Evolutionary conservation across 2,888 invertebrate genomes (phyloP).

Genomic region (Bhutanitis thaidina): DNA sequence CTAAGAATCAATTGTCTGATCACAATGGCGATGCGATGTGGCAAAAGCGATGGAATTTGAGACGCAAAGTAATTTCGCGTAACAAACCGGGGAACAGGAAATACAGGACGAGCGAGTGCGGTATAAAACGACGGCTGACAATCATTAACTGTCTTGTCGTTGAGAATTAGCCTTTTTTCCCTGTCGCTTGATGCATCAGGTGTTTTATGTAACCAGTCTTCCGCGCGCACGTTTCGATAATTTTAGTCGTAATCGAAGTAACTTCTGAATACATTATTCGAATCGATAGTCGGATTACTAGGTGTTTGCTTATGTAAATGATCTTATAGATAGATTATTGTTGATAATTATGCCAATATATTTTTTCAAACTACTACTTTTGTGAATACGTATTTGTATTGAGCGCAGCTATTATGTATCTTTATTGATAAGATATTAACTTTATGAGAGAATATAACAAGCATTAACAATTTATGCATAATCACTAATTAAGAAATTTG

Average conservation of each 20-base stretch:
- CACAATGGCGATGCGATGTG: constrained; percentile 45
- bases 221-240: constrained; percentile 8
- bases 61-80: constrained; percentile 55
- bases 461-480: no score
- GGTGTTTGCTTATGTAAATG: constrained; percentile 2
- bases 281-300: background rate
- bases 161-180: constrained; percentile 49
- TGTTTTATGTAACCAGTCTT: constrained; percentile 31
- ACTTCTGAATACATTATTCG: background rate
- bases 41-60: constrained; percentile 50
- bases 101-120: constrained; percentile 60
- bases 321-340: background rate
- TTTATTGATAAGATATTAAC: no score
- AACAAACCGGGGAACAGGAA: constrained; percentile 63
- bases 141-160: constrained; percentile 49
- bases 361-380: no score
- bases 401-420: no score
- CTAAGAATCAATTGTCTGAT: constrained; percentile 54
- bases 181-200: constrained; percentile 25
- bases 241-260: constrained; percentile 1
- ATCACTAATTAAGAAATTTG: no score
- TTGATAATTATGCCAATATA: no score
- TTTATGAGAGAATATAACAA: no score
- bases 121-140: constrained; percentile 35
- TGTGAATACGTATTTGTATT: no score